Evolutionary conservation across 2,797 vertebrate species (phyloP), one percentile per base, ranked within the genome.

Genomic region (Tenualosa ilisha): DNA sequence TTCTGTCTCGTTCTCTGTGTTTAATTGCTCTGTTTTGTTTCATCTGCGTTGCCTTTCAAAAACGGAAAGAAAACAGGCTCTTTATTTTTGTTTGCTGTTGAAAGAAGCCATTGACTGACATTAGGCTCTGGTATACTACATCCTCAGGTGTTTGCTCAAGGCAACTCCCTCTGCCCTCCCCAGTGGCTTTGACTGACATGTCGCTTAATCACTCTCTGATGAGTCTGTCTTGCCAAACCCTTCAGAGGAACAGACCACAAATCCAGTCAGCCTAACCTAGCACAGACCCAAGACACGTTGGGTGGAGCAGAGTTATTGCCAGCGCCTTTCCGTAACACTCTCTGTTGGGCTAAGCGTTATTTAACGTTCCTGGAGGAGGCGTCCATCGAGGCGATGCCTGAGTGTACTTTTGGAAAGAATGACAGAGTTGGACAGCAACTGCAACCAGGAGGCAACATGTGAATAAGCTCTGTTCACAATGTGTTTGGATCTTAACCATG

Each of bases 321-420:
- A 72, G 65, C 72, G 37, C 17, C 22, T 20, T 79, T 40, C 40
- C 72, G 22, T 79, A 43, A 79, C 3, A 13, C 4, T 37, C 72
- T 22, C 13, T 22, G 40, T 46, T 46, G 20, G 65, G 65, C 4
- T 17, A 3, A 72, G 65, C 31, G 12, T 72, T 72, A 72, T 12
- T 72, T 17, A 72, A 72, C 24, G 65, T 72, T 72, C 65, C 31
- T 37, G 72, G 37, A 79, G 72, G 40, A 20, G 40, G 3, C 20
- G 17, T 46, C 22, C 40, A 22, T 22, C 13, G 37, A 79, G 72
- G 37, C 17, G 72, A 46, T 46, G 72, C 40, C 37, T 43, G 72
- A 79, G 37, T 79, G 72, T 79, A n/a, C 37, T 46, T 79, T 79
- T 79, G 72, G 72, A 79, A 79, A 46, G 72, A 79, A 79, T 40